Evolutionary conservation across 2,113 vertebrate genomes (phyloP).

Genomic region (Hemichromis elongatus): DNA sequence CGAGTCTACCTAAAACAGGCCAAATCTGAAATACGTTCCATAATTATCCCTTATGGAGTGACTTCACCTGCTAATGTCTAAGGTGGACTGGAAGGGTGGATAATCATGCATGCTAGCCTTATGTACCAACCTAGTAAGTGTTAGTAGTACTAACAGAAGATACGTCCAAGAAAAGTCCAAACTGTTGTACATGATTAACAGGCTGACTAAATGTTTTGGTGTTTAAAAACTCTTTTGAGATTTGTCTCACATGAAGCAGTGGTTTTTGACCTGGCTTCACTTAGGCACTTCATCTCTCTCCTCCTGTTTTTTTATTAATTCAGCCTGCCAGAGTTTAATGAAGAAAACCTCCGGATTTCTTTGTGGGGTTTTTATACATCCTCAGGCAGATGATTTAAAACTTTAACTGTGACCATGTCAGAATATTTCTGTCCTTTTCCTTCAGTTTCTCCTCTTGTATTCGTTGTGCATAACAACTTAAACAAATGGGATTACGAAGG

Average conservation of each 20-base stretch:
- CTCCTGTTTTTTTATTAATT: background rate
- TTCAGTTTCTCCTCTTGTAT: background rate
- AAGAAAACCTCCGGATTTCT: background rate
- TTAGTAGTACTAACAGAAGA: background rate
- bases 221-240: background rate
- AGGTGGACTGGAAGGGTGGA: too few species aligned
- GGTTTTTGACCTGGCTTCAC: background rate
- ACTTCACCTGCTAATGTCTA: too few species aligned
- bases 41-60: background rate
- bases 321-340: background rate
- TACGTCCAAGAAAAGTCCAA: background rate
- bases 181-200: background rate
- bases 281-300: background rate
- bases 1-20: background rate
- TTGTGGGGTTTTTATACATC: background rate
- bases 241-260: background rate
- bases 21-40: background rate
- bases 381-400: background rate
- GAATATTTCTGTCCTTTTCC: background rate
- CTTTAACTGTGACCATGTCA: background rate
- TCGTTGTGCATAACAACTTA: background rate
- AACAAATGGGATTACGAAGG: conserved; percentile 1
- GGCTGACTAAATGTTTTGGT: background rate
- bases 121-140: too few species aligned
- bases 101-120: too few species aligned